A percentile compares a stretch with the other conserved stretches of the same genome.
phyloP scores from a whole-genome alignment of 2,888 invertebrate genomes.

The Plemyria rubiginata region DNA sequence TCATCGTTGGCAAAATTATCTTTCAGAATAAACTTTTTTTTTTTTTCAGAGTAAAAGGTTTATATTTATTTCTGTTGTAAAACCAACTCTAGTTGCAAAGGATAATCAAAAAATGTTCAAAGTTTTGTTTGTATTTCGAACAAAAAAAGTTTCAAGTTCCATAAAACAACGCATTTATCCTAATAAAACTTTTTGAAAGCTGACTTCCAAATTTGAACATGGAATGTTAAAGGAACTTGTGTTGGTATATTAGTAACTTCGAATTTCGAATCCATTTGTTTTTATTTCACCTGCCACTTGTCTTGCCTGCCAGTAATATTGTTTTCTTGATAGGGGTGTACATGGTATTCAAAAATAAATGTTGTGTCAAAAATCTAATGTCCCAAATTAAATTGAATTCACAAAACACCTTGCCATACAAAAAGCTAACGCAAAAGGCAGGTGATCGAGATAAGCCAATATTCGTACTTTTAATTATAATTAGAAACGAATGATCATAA shows the following conservation, averaged over 20 bases:
- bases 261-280: slow-evolving; percentile 19
- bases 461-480: slow-evolving; percentile 35
- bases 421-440: slow-evolving; percentile 71
- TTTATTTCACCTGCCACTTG: slow-evolving; percentile 25
- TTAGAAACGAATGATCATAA: slow-evolving; percentile 19
- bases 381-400: slow-evolving; percentile 57
- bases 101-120: background rate
- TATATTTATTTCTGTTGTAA: no score
- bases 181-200: slow-evolving; percentile 4
- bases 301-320: background rate
- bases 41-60: no score
- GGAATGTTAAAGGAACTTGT: background rate
- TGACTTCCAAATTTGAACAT: background rate
- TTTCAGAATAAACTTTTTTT: no score
- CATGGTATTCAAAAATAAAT: slow-evolving; percentile 8
- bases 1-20: no score
- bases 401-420: slow-evolving; percentile 66
- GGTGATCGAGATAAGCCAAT: slow-evolving; percentile 50
- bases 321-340: background rate
- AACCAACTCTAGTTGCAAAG: no score
- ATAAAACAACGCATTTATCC: background rate
- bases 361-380: slow-evolving; percentile 53
- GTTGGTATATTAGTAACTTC: background rate
- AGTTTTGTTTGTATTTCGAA: background rate
- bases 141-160: background rate